phyloP scores from a whole-genome alignment of 2,888 invertebrate species.

The Nomada goodeniana region DNA sequence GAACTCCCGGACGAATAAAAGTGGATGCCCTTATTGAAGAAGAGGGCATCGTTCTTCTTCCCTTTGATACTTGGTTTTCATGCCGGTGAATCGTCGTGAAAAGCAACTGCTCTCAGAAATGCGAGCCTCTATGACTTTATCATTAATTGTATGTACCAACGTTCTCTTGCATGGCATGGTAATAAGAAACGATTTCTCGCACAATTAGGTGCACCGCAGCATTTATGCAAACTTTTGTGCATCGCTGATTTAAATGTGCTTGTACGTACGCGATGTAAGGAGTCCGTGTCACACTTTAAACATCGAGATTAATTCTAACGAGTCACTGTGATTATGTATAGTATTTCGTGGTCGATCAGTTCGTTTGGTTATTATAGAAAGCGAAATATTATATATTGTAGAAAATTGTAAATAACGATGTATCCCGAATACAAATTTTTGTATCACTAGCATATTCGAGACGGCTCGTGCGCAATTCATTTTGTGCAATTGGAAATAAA shows the following conservation, averaged over 20 bases:
- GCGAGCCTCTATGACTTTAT: conserved; percentile 19
- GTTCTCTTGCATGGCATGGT: neutral
- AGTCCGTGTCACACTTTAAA: too few species aligned
- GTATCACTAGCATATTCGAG: too few species aligned
- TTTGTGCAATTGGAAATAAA: neutral
- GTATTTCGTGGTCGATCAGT: too few species aligned
- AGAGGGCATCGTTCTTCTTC: conserved; percentile 31
- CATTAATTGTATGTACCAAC: conserved; percentile 21
- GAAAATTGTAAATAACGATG: too few species aligned
- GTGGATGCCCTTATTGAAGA: conserved; percentile 41
- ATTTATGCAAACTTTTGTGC: neutral
- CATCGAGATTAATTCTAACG: too few species aligned
- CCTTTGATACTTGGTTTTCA: conserved; percentile 41
- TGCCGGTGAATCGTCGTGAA: conserved; percentile 28
- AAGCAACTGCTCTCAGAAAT: conserved; percentile 13
- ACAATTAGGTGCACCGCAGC: neutral
- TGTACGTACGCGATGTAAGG: too few species aligned
- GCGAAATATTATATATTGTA: too few species aligned
- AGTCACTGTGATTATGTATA: too few species aligned
- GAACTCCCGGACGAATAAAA: conserved; percentile 44
- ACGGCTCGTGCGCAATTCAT: too few species aligned
- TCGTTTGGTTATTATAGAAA: too few species aligned
- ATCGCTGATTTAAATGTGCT: neutral
- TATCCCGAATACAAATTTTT: too few species aligned
- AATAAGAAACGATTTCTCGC: neutral